Evolutionary conservation across 1,140 invertebrate species (phyloP).

Genomic region (Holcopasites calliopsidis): DNA sequence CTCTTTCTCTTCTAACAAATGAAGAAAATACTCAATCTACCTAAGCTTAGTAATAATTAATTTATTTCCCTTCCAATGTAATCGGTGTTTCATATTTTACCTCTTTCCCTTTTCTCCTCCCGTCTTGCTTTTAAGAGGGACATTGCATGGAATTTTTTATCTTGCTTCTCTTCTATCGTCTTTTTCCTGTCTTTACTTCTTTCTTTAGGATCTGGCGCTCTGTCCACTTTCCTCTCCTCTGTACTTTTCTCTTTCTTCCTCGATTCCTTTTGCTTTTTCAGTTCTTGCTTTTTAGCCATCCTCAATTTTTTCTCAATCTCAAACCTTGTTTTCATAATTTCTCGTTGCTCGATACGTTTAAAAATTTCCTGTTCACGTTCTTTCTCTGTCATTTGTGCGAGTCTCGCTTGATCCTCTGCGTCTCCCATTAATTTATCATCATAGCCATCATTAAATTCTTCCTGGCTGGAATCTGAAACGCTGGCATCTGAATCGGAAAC

Average conservation of each 20-base stretch:
- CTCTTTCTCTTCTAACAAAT: slow-evolving; percentile 80
- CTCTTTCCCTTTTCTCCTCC: slow-evolving; percentile 89
- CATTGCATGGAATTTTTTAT: slow-evolving; percentile 95
- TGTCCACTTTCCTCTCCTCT: slow-evolving; percentile 77
- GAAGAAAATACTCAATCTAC: background rate
- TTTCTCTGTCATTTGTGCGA: slow-evolving; percentile 97
- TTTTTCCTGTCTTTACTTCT: slow-evolving; percentile 94
- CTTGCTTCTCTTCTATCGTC: slow-evolving; percentile 93
- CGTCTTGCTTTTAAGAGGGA: slow-evolving; percentile 92
- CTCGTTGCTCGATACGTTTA: slow-evolving; percentile 95
- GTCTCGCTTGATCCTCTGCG: slow-evolving; percentile 93
- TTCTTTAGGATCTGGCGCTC: slow-evolving; percentile 86
- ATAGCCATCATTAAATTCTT: slow-evolving; percentile 91
- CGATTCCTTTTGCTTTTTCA: slow-evolving; percentile 83
- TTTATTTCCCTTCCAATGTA: background rate
- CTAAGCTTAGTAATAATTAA: background rate
- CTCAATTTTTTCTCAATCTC: slow-evolving; percentile 97
- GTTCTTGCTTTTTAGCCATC: slow-evolving; percentile 90
- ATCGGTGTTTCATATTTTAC: slow-evolving; percentile 67
- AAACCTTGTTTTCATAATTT: slow-evolving; percentile 96
- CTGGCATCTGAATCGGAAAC: slow-evolving; percentile 83
- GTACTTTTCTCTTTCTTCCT: slow-evolving; percentile 82
- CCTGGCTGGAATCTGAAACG: slow-evolving; percentile 81
- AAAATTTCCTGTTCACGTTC: slow-evolving; percentile 98
- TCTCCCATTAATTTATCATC: slow-evolving; percentile 99